Evolutionary conservation across 2,888 invertebrate genomes (phyloP).

Genomic region (Acrobasis suavella): DNA sequence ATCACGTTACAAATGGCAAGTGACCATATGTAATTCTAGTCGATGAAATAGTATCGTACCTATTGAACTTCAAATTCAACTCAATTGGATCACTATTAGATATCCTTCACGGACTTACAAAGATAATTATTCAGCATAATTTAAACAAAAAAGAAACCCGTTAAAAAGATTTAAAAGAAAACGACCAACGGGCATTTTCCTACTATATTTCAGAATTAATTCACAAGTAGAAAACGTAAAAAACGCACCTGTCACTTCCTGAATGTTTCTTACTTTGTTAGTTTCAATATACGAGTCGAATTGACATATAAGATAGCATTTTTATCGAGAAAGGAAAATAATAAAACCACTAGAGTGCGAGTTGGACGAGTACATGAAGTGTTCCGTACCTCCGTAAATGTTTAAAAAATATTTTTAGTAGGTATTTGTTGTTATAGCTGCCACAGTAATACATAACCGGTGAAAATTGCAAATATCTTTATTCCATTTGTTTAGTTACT

Average conservation of each 20-base stretch:
- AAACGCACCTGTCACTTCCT: conserved; percentile 6
- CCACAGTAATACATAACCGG: no score
- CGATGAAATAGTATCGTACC: no score
- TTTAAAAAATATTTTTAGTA: no score
- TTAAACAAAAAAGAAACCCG: neutral
- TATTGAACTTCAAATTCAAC: no score
- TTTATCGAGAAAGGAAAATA: conserved; percentile 7
- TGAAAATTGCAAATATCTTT: no score
- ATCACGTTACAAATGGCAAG: no score
- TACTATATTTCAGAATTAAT: neutral
- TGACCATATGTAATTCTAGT: no score
- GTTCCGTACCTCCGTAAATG: no score
- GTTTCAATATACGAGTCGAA: conserved; percentile 7
- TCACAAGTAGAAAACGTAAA: neutral
- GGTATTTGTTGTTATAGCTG: no score
- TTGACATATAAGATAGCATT: conserved; percentile 8
- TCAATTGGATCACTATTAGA: neutral
- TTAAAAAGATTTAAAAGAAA: neutral
- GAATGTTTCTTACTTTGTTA: conserved; percentile 2
- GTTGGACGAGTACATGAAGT: no score
- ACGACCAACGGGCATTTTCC: neutral
- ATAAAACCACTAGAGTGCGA: no score
- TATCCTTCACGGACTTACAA: neutral
- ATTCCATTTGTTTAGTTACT: no score
- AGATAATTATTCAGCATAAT: neutral